Evolutionary conservation across 2,113 vertebrate species (phyloP), one percentile per base, ranked within the genome.

Genomic region (Albula glossodonta): DNA sequence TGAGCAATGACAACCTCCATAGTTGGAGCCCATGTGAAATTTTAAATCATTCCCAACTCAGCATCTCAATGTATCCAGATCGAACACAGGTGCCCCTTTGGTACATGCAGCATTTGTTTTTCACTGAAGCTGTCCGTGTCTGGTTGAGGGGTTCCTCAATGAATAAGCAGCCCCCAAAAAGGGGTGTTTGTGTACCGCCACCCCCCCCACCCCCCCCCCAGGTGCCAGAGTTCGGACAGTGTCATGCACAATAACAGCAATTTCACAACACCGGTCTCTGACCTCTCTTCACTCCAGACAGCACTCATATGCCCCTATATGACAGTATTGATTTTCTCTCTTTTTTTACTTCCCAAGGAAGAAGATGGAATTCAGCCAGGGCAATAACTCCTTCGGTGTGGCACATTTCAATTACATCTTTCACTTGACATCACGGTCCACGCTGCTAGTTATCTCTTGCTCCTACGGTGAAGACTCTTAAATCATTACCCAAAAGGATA

Each of bases 391-490:
- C 91, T 91, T 9, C 91, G 91, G 89, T 0, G 87, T 92, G 90
- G 88, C 92, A 92, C 91, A 92, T 93, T 94, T 93, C 94, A 93
- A 92, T 93, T 93, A 94, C 91, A 91, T 89, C 88, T 90, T 86
- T 89, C 81, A 89, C 87, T 82, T 93, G 93, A 93, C 92, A 89
- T 85, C 70, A 7, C 90, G 84, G 25, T 91, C 89, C 88, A 88
- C 88, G 90, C 88, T 81, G 88, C 86, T 0, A 0, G 86, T 74
- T 25, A 90, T 88, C 91, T 91, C 88, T 19, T 90, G 92, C 80
- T 80, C 0, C 50, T 83, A 48, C 90, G 2, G 8, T 90, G 91
- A 92, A 87, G 91, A 60, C 91, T 88, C 91, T 89, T 88, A 88
- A 89, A 80, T 31, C 91, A 87, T 89, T 15, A 89, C 88, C 86